Evolutionary conservation across 2,888 invertebrate species (phyloP).

Genomic region (Osmoderma eremita): DNA sequence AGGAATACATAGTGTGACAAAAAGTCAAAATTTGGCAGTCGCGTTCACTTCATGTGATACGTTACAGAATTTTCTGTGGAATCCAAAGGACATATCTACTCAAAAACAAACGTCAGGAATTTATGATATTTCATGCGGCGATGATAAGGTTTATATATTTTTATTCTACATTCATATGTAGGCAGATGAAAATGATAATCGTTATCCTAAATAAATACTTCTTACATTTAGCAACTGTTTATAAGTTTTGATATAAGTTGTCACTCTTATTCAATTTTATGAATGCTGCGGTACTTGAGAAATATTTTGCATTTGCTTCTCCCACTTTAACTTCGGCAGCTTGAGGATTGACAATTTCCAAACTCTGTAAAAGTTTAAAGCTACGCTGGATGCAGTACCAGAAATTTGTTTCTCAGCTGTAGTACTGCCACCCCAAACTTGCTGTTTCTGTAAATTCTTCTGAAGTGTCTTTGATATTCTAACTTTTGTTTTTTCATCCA

Average conservation of each 20-base stretch:
- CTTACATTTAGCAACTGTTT: too few relatives aligned
- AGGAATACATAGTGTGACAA: too few relatives aligned
- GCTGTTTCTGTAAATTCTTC: conserved; percentile 93
- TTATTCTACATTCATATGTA: too few relatives aligned
- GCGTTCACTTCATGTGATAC: too few relatives aligned
- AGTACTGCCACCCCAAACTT: conserved; percentile 91
- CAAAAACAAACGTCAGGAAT: too few relatives aligned
- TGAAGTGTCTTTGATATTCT: conserved; percentile 98
- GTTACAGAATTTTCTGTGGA: too few relatives aligned
- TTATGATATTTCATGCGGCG: too few relatives aligned
- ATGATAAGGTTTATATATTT: too few relatives aligned
- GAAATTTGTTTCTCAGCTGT: conserved; percentile 95
- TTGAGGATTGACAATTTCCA: conserved; percentile 99
- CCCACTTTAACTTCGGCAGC: conserved; percentile 93
- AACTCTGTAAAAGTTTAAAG: conserved; percentile 98
- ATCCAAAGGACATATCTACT: too few relatives aligned
- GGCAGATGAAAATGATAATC: too few relatives aligned
- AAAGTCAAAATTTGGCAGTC: too few relatives aligned
- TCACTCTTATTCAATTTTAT: conserved; percentile 64
- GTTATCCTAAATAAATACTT: too few relatives aligned
- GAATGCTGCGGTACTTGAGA: conserved; percentile 94
- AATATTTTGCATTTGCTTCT: conserved; percentile 94
- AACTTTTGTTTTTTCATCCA: conserved; percentile 99
- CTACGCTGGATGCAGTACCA: conserved; percentile 97
- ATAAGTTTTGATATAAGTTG: conserved; percentile 16